Evolutionary conservation across 53 echinoderm and acorn worm species (phyloP).

Genomic region (Patiria pectinifera): DNA sequence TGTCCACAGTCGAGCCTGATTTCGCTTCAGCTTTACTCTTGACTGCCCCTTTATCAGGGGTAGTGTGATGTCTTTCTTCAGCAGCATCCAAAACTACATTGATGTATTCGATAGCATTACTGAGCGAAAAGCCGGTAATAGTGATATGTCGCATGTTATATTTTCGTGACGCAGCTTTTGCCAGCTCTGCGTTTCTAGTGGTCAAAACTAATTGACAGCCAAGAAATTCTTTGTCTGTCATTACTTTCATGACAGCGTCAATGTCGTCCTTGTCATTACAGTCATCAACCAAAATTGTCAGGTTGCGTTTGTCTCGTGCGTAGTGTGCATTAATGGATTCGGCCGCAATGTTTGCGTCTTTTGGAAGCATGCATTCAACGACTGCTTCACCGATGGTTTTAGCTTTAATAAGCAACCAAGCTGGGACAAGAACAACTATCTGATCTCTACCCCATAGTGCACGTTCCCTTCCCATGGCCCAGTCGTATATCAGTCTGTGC

Average conservation of each 20-base stretch:
- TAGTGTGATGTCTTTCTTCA: not conserved
- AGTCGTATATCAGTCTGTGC: too few relatives aligned
- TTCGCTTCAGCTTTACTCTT: not conserved
- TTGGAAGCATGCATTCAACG: not conserved
- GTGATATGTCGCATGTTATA: conserved; percentile 16
- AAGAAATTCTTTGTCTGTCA: not conserved
- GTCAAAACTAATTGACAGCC: conserved; percentile 16
- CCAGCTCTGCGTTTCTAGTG: not conserved
- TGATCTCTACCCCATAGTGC: not conserved
- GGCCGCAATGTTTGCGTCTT: not conserved
- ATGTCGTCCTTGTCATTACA: not conserved
- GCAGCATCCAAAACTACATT: not conserved
- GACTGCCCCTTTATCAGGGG: not conserved
- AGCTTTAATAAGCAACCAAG: not conserved
- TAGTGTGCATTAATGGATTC: not conserved
- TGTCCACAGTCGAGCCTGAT: not conserved
- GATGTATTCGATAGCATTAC: not conserved
- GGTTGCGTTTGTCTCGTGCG: not conserved
- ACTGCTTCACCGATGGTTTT: not conserved
- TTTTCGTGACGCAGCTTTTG: not conserved
- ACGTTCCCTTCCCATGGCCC: not conserved
- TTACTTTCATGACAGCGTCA: not conserved
- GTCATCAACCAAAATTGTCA: not conserved
- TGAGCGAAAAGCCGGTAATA: conserved; percentile 14
- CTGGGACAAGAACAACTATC: not conserved